Conservation (phyloP, 2,113 vertebrate species). For the Dicrurus megarhynchus region DNA sequence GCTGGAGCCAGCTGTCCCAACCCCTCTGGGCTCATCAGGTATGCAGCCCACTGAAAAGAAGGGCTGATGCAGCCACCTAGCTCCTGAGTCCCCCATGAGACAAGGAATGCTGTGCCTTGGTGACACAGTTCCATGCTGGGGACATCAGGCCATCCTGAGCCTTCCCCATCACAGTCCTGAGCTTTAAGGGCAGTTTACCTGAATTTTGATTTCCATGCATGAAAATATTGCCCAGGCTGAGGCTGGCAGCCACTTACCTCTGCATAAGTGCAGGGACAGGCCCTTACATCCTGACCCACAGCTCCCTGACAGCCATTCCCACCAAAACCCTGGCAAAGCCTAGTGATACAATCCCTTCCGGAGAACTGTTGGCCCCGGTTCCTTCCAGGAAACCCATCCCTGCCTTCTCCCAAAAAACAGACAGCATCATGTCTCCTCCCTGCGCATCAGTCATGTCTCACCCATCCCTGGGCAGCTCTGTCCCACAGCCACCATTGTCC, state of each 20-base stretch:
- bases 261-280: fast-evolving
- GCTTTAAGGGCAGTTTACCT: background rate
- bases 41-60: background rate
- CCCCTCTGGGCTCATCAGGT: background rate
- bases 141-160: background rate
- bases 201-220: background rate
- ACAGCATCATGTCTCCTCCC: background rate
- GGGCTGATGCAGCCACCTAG: background rate
- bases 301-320: background rate
- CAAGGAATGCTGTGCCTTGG: background rate
- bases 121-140: background rate
- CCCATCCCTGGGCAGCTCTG: background rate
- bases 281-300: background rate
- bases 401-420: background rate
- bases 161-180: background rate
- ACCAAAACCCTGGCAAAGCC: background rate
- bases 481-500: background rate
- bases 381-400: constrained; percentile 42
- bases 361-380: fast-evolving
- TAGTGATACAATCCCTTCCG: background rate
- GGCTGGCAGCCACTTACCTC: background rate
- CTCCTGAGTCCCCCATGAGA: background rate
- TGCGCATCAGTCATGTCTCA: background rate
- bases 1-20: background rate
- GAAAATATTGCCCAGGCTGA: background rate